Base-by-base conservation (phyloP, 2,797 vertebrate species). In the Danio tinwini region DNA sequence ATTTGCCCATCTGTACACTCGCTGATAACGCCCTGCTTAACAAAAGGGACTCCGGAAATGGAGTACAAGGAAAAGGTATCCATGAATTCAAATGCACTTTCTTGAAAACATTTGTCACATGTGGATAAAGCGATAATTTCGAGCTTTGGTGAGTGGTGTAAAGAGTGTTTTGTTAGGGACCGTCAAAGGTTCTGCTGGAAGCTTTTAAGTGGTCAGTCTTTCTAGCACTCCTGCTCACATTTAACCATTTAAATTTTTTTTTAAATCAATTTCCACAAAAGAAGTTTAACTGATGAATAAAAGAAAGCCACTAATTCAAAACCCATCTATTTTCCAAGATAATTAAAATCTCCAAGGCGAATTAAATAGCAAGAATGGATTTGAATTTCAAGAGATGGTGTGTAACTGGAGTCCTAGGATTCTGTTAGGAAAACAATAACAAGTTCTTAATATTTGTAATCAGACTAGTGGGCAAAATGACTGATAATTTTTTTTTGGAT, bases 11-110 rank as follows among this genome's bases (percentile, higher is more conserved):
- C 81, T 77, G 49, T 74, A 75, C 42, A 16, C 64, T 78, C 74
- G 70, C 74, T 86, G 78, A 84, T 84, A 76, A 84, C 76, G 61
- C 80, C 52, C 61, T 6, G 61, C 74, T 83, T 65, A 58, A 70
- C 72, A 80, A 58, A 76, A 68, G 39, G 29, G 74, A 47, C 75
- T 75, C 53, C 47, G 68, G 63, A 80, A 84, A 85, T 39, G 69
- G 76, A 73, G 84, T 64, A 78, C 52, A 78, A 73, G 39, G 45
- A 52, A 78, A 74, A 67, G 29, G 19, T 64, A 64, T 58, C 61
- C 49, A 16, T 56, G 65, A 79, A 79, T 70, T 73, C 49, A 65
- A 56, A 12, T 39, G 17, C 11, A 58, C 40, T 55, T 67, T 61
- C 16, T 47, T 37, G 14, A 56, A 59, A 17, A 61, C 39, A 62